phyloP scores from a whole-genome alignment of 2,113 vertebrate species.

The Callionymus lyra region DNA sequence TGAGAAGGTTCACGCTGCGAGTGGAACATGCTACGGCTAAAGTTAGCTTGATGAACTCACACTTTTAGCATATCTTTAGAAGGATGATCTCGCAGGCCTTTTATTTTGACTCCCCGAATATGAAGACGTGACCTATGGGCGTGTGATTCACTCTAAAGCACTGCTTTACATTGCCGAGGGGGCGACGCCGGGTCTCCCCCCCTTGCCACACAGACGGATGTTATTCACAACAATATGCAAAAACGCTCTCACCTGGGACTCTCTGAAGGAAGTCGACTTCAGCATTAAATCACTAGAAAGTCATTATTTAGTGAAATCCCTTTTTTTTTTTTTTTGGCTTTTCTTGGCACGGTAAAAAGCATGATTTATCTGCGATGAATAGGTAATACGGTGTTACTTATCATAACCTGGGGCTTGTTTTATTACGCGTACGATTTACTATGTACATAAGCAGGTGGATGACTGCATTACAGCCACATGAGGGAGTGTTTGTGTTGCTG shows the following conservation, averaged over 20 bases:
- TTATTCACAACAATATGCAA: constrained; percentile 69
- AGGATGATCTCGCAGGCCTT: constrained; percentile 44
- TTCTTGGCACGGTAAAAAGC: constrained; percentile 36
- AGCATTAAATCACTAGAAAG: constrained; percentile 58
- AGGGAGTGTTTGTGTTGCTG: constrained; percentile 4
- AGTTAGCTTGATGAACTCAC: constrained; percentile 12
- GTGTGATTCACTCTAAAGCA: constrained; percentile 65
- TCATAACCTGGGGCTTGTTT: constrained; percentile 31
- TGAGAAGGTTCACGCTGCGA: neutral
- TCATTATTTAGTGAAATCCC: constrained; percentile 60
- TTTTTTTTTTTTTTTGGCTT: constrained; percentile 42
- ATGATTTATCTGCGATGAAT: constrained; percentile 45
- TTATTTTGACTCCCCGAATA: constrained; percentile 59
- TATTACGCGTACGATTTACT: constrained; percentile 35
- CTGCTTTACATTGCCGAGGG: constrained; percentile 69
- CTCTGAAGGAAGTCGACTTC: constrained; percentile 44
- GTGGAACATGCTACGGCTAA: neutral
- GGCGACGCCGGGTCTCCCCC: constrained; percentile 49
- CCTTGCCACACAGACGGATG: constrained; percentile 54
- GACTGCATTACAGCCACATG: constrained; percentile 5
- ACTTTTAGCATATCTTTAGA: constrained; percentile 37
- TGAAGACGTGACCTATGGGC: constrained; percentile 56
- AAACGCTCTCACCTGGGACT: constrained; percentile 62
- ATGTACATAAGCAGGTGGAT: constrained; percentile 12
- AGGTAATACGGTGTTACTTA: constrained; percentile 37